A percentile compares a stretch with the other conserved stretches of the same genome.
These are phyloP conservation scores for Drosophila teissieri DNA, from an alignment of 1,140 invertebrate genomes.

Conservation along the genomic window DNA sequence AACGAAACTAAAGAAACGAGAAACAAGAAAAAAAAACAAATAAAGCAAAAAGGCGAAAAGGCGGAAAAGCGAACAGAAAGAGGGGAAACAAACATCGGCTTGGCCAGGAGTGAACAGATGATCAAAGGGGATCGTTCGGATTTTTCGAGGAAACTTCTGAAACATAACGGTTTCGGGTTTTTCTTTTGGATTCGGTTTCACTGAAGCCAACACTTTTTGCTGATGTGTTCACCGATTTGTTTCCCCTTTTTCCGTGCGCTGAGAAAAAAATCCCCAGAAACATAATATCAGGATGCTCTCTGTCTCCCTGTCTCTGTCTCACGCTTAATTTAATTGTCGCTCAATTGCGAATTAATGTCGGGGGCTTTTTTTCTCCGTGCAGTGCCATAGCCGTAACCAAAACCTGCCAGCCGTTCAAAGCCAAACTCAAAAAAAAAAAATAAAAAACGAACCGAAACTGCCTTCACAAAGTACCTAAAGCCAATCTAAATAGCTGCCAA, in stretches of 20 bases:
- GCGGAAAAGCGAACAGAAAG: neutral
- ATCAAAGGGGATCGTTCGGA: conserved; percentile 14
- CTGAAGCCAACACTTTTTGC: conserved; percentile 34
- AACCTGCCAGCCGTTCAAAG: conserved; percentile 45
- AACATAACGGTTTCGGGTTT: conserved; percentile 8
- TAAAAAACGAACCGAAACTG: conserved; percentile 65
- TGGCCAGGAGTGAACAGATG: conserved; percentile 2
- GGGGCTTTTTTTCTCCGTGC: conserved; percentile 36
- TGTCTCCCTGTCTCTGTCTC: too few relatives aligned
- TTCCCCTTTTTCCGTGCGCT: conserved; percentile 8
- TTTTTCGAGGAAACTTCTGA: conserved; percentile 17
- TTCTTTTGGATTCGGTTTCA: conserved; percentile 50
- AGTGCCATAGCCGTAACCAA: conserved; percentile 74
- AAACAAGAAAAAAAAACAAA: neutral
- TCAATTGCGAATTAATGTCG: neutral
- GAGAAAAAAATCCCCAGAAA: conserved; percentile 14
- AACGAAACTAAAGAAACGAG: neutral
- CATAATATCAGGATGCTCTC: too few relatives aligned
- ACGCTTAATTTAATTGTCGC: neutral
- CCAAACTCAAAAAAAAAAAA: conserved; percentile 58
- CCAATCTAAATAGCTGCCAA: conserved; percentile 61
- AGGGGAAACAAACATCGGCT: neutral
- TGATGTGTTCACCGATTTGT: conserved; percentile 48
- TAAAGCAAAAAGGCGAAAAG: neutral
- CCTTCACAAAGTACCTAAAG: conserved; percentile 53